Evolutionary conservation across 2,888 invertebrate genomes (phyloP).

Genomic region (Mimachlamys varia): DNA sequence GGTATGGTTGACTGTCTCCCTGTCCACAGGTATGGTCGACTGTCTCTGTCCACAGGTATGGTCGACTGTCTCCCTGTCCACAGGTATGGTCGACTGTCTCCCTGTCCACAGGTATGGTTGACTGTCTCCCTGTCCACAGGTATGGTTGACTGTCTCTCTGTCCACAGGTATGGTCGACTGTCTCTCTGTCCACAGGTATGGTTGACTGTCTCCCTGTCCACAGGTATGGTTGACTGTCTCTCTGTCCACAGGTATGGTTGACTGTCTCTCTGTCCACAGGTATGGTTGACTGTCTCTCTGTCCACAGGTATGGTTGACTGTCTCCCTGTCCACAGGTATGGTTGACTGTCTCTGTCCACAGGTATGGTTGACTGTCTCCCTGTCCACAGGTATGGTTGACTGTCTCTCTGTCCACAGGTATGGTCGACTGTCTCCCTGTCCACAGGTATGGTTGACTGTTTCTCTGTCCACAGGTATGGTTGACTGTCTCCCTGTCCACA

Average conservation of each 20-base stretch:
- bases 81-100: constrained; percentile 56
- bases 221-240: constrained; percentile 56
- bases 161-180: constrained; percentile 54
- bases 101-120: constrained; percentile 51
- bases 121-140: constrained; percentile 53
- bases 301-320: constrained; percentile 53
- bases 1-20: constrained; percentile 56
- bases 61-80: constrained; percentile 53
- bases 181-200: constrained; percentile 50
- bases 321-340: constrained; percentile 50
- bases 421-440: constrained; percentile 55
- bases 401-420: constrained; percentile 51
- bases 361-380: constrained; percentile 56
- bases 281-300: constrained; percentile 53
- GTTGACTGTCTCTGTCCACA: constrained; percentile 52
- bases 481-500: constrained; percentile 52
- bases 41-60: constrained; percentile 51
- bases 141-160: constrained; percentile 53
- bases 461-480: constrained; percentile 51
- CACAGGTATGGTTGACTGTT: constrained; percentile 53
- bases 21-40: constrained; percentile 52
- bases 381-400: constrained; percentile 52
- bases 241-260: constrained; percentile 51
- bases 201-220: constrained; percentile 52
- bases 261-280: constrained; percentile 53